phyloP scores from a whole-genome alignment of 1,140 invertebrate species.

The Arion vulgaris region DNA sequence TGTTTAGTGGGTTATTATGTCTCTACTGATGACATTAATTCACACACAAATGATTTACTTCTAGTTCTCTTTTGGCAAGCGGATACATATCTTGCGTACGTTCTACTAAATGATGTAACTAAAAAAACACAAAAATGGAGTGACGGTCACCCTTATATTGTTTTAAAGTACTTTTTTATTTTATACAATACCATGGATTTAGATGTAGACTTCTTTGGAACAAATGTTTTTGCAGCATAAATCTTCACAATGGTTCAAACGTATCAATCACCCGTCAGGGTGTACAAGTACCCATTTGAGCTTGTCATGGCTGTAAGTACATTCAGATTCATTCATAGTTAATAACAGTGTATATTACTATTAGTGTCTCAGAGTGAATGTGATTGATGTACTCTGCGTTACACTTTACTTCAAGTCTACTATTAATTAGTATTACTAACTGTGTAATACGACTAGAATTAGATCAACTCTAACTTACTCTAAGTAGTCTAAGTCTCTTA shows the following conservation, averaged over 20 bases:
- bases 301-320: slow-evolving; percentile 94
- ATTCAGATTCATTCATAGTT: too few species aligned
- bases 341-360: too few species aligned
- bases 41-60: not conserved
- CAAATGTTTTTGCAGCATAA: not conserved
- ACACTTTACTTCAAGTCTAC: too few species aligned
- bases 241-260: slow-evolving; percentile 89
- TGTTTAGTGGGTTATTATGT: too few species aligned
- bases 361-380: too few species aligned
- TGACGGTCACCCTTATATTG: not conserved
- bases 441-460: too few species aligned
- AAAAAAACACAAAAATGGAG: not conserved
- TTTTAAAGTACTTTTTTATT: not conserved
- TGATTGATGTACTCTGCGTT: too few species aligned
- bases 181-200: not conserved
- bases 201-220: not conserved
- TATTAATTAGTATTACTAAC: too few species aligned
- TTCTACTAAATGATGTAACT: not conserved
- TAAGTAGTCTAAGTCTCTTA: too few species aligned
- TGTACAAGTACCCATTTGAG: slow-evolving; percentile 97
- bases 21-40: too few species aligned
- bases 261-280: slow-evolving; percentile 94
- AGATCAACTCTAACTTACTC: too few species aligned
- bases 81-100: not conserved
- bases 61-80: not conserved